Base-by-base conservation (phyloP, 2,113 vertebrate species). In the Strix uralensis region DNA sequence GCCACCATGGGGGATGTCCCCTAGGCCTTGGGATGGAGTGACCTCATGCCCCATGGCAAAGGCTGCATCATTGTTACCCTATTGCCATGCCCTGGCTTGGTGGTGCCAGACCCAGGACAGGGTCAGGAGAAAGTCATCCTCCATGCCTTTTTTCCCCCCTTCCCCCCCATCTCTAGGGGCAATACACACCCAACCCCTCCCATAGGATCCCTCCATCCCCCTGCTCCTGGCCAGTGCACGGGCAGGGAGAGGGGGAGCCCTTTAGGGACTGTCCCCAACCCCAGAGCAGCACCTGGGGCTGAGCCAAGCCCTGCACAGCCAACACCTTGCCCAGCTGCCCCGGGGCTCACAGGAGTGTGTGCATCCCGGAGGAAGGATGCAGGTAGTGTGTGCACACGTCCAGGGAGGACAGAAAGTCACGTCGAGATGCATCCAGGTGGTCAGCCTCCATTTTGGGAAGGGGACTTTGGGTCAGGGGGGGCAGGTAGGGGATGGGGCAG, bases 381-480 rank as follows among this genome's bases (percentile, higher is more conserved):
- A 34, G 69, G 20, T 20, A 59, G 70, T 0, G 0, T 15, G 40
- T 42, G 22, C 20, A 10, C 1, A 1, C 27, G 77, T 52, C 58
- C 52, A 65, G 71, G 58, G 47, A 34, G 11, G 42, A 62, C 0
- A 1, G 36, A 51, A 86, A 80, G 32, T 46, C 59, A 32, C 0
- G 0, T 15, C 2, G 0, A 34, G 27, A 62, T 81, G 73, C 3
- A 0, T 27, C 15, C 32, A 47, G 4, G 3, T 44, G 32, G 21
- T 27, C 44, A 74, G 20, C 10, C 23, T 12, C 2, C 27, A 23
- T 62, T 93, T 81, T 74, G n/a, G 42, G 55, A 92, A 69, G 51
- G 20, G 10, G 3, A 6, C 7, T 63, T 52, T 52, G 30, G 10
- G 5, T 78, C 19, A 2, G 16, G 52, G 15, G 15, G 30, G 22